Percentiles rank a stretch among this genome's conserved stretches.
Evolutionary conservation across 2,888 invertebrate species (phyloP).

Genomic region (Ligdia adustata): DNA sequence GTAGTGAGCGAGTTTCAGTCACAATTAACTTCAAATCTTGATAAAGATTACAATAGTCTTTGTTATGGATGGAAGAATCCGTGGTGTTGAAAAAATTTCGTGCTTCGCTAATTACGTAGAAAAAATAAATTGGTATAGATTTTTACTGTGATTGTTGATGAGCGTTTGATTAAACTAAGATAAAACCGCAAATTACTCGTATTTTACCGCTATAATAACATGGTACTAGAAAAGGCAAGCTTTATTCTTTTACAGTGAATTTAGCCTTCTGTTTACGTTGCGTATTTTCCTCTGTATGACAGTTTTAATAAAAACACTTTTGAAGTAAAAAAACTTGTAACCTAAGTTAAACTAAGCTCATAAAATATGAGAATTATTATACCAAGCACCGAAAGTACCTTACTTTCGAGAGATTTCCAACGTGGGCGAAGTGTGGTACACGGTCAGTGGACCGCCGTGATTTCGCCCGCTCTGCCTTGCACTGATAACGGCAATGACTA

Average conservation of each 20-base stretch:
- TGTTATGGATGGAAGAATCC: slow-evolving; percentile 44
- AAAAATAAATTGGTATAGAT: slow-evolving; percentile 13
- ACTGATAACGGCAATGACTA: slow-evolving; percentile 65
- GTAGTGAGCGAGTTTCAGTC: slow-evolving; percentile 13
- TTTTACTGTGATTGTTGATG: slow-evolving; percentile 4
- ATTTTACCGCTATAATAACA: neutral
- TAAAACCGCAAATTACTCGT: slow-evolving; percentile 2
- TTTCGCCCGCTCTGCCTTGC: slow-evolving; percentile 65
- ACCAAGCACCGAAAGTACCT: too few relatives aligned
- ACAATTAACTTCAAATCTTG: slow-evolving; percentile 41
- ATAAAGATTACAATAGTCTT: slow-evolving; percentile 56
- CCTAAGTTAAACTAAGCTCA: neutral
- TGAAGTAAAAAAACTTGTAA: too few relatives aligned
- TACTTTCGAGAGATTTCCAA: slow-evolving; percentile 21
- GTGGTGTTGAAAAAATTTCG: slow-evolving; percentile 28
- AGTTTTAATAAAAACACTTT: too few relatives aligned
- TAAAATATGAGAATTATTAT: slow-evolving; percentile 7
- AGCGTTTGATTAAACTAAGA: slow-evolving; percentile 6
- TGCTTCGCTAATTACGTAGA: slow-evolving; percentile 20
- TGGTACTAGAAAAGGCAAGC: neutral
- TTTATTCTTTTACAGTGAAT: too few relatives aligned
- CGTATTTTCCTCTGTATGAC: too few relatives aligned
- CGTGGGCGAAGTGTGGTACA: slow-evolving; percentile 18
- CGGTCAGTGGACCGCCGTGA: slow-evolving; percentile 43
- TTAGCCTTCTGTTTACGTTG: too few relatives aligned